Evolutionary conservation across 1,140 invertebrate genomes (phyloP).

Genomic region (Chlorops oryzae): DNA sequence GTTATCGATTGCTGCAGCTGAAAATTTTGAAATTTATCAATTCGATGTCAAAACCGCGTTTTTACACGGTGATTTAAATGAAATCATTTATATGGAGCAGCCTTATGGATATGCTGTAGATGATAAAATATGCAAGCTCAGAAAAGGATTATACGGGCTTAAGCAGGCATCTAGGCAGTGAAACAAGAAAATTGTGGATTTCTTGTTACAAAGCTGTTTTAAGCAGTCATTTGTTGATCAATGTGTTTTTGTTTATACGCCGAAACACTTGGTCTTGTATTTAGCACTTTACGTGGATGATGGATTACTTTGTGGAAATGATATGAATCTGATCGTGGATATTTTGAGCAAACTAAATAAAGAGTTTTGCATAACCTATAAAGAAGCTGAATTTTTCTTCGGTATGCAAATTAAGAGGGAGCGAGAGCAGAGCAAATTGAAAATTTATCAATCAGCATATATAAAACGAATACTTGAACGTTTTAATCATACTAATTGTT

Average conservation of each 20-base stretch:
- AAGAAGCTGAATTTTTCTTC: slow-evolving; percentile 12
- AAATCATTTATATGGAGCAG: slow-evolving; percentile 46
- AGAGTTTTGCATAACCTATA: slow-evolving; percentile 7
- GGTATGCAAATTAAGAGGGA: slow-evolving; percentile 10
- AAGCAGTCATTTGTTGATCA: slow-evolving; percentile 19
- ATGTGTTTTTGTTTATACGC: slow-evolving; percentile 14
- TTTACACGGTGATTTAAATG: slow-evolving; percentile 33
- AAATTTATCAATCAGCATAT: slow-evolving; percentile 6
- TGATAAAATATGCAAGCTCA: slow-evolving; percentile 20
- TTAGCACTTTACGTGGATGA: slow-evolving; percentile 20
- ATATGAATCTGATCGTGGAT: neutral
- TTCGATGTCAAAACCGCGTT: slow-evolving; percentile 43
- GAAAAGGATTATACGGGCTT: slow-evolving; percentile 29
- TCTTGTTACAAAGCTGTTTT: slow-evolving; percentile 16
- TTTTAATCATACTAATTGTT: slow-evolving; percentile 7
- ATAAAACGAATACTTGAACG: slow-evolving; percentile 1
- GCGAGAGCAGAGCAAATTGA: slow-evolving; percentile 1
- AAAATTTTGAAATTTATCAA: slow-evolving; percentile 30
- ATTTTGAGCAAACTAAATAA: slow-evolving; percentile 2
- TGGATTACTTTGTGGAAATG: slow-evolving; percentile 6
- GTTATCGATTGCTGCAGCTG: slow-evolving; percentile 27
- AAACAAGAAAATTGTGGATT: slow-evolving; percentile 25
- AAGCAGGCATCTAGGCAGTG: slow-evolving; percentile 29
- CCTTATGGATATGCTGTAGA: slow-evolving; percentile 23
- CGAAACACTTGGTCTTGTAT: neutral